Evolutionary conservation across 2,113 vertebrate species (phyloP).

Genomic region (Poicephalus meyeri): DNA sequence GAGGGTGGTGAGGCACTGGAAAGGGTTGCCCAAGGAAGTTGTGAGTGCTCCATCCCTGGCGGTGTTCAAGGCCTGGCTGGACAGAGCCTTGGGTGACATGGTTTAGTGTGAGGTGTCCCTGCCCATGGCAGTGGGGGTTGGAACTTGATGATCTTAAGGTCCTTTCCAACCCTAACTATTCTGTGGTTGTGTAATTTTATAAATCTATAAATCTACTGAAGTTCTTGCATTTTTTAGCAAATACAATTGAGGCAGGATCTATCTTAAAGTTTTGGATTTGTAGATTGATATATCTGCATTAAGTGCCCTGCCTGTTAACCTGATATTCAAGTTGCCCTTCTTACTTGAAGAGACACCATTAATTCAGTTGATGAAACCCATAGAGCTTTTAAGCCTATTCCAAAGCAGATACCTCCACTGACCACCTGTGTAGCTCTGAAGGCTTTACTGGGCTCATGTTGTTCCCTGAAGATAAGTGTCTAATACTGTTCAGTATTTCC

Average conservation of each 20-base stretch:
- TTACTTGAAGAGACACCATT: not conserved
- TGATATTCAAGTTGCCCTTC: not conserved
- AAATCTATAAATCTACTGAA: not conserved
- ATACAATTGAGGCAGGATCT: not conserved
- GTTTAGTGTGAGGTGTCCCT: not conserved
- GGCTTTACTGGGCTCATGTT: not conserved
- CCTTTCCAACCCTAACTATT: not conserved
- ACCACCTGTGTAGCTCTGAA: not conserved
- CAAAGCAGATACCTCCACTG: not conserved
- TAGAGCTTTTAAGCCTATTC: not conserved
- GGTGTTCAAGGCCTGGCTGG: too few relatives aligned
- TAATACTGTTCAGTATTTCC: not conserved
- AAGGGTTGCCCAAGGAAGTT: too few relatives aligned
- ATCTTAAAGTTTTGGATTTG: not conserved
- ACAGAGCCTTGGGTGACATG: too few relatives aligned
- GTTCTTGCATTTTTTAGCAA: not conserved
- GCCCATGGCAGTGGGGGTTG: not conserved
- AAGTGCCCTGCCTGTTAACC: not conserved
- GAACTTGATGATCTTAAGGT: not conserved
- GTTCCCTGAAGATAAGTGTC: not conserved
- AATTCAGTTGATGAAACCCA: not conserved
- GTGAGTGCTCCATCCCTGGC: too few relatives aligned
- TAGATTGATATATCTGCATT: not conserved
- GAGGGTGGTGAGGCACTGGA: too few relatives aligned
- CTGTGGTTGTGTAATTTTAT: not conserved